phyloP scores from a whole-genome alignment of 2,113 vertebrate genomes.

The Sitta europaea region DNA sequence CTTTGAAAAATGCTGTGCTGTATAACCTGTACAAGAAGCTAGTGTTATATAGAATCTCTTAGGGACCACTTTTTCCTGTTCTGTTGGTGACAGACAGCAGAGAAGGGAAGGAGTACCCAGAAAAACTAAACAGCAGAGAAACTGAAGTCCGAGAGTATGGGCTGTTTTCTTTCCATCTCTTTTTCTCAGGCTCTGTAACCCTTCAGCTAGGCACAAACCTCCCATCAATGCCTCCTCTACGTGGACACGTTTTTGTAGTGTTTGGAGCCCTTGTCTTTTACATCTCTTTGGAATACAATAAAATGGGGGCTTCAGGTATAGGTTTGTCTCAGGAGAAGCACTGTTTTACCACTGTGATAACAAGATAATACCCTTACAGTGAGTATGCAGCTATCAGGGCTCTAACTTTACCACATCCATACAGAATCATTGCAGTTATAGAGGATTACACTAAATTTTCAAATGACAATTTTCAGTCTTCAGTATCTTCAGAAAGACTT shows the following conservation, averaged over 20 bases:
- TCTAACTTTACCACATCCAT: background rate
- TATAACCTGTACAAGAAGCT: background rate
- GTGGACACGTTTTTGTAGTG: background rate
- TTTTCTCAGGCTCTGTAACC: background rate
- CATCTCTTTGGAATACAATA: background rate
- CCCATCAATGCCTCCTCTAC: rapidly evolving
- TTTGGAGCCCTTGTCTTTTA: background rate
- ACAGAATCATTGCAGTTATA: background rate
- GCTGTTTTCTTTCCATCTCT: background rate
- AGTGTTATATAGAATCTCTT: background rate
- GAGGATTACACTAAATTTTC: background rate
- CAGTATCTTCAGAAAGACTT: background rate
- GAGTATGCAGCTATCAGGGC: background rate
- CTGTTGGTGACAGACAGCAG: background rate
- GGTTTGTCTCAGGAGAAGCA: background rate
- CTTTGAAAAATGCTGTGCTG: background rate
- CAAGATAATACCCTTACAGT: background rate
- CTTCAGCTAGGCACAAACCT: background rate
- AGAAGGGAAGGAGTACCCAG: background rate
- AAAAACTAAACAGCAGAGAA: background rate
- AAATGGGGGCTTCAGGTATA: background rate
- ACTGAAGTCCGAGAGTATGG: background rate
- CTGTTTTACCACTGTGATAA: background rate
- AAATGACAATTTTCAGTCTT: background rate
- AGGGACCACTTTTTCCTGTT: background rate